Base-by-base conservation (phyloP, 2,113 vertebrate genomes). In the Gallinago paraguaiae region DNA sequence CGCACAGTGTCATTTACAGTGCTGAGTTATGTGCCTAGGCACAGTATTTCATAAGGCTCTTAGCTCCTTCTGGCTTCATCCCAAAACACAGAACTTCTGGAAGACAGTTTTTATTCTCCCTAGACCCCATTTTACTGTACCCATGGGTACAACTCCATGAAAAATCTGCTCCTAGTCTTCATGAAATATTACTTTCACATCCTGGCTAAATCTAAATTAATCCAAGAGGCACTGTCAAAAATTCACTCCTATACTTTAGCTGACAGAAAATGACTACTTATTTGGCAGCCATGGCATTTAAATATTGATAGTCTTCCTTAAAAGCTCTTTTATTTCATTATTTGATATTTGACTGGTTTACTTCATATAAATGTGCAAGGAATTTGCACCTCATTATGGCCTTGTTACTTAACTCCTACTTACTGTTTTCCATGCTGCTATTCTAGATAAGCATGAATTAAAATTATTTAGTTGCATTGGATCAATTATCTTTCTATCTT, bases 131-230 rank as follows among this genome's bases (percentile, higher is more conserved):
- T 91, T 60, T 79, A 17, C 65, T 91, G 68, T 69, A 57, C 56
- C 41, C 7, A 13, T 19, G 22, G 69, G 46, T 90, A 59, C 6
- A 78, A 61, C 10, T 70, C 80, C 63, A 25, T 39, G 43, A 76
- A 91, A 92, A 88, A 69, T 25, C 41, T 84, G 54, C 37, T 67
- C 88, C 72, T 75, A 41, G 33, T 57, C 69, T 94, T 80, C 70
- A 70, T 71, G 59, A 95, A 97, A 90, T 93, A 96, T 41, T 89
- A 19, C 86, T 85, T 95, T 94, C 87, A 77, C 78, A 86, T 88
- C 59, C 67, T 90, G 60, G 30, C 27, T 93, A 92, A 91, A 92
- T 83, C 69, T 92, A 86, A 83, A 90, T 96, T 91, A 95, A 94
- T 92, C 53, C 54, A 84, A 67, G 80, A 97, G 14, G 15, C 54